A percentile compares a stretch with the other conserved stretches of the same genome.
Evolutionary conservation across 2,797 vertebrate genomes (phyloP).

Genomic region (Galagoides demidoff): DNA sequence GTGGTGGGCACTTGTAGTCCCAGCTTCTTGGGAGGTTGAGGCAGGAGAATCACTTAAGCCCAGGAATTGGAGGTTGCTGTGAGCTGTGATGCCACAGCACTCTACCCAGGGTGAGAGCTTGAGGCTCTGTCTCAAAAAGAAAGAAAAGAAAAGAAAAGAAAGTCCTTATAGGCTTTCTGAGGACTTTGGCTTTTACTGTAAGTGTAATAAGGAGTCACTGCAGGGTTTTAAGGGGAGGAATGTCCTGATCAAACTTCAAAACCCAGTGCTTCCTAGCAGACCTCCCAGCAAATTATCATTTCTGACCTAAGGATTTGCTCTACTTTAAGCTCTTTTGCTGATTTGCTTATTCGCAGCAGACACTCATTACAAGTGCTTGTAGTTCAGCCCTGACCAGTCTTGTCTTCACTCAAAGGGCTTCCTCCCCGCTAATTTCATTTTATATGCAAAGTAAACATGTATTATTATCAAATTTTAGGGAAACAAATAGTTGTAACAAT

Average conservation of each 20-base stretch:
- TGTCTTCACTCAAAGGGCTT: constrained; percentile 57
- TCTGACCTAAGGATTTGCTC: constrained; percentile 21
- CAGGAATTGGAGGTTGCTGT: no score
- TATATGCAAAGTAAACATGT: constrained; percentile 12
- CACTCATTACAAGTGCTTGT: background rate
- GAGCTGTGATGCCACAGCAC: no score
- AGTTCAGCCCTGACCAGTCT: constrained; percentile 14
- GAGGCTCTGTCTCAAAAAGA: no score
- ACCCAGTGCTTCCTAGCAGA: constrained; percentile 7
- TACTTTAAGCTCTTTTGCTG: constrained; percentile 1
- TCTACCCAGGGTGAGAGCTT: no score
- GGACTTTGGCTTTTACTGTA: background rate
- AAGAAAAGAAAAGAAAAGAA: no score
- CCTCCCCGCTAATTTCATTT: constrained; percentile 25
- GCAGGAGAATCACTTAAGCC: no score
- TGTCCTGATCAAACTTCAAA: background rate
- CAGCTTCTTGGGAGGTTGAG: no score
- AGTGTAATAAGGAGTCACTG: background rate
- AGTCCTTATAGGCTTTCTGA: background rate
- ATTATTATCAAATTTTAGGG: constrained; percentile 16
- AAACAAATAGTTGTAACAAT: constrained; percentile 27
- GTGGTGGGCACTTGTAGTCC: no score
- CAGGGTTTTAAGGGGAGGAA: background rate
- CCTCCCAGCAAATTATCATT: constrained; percentile 36
- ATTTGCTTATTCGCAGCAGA: constrained; percentile 62